These are phyloP conservation scores for Clinocottus analis DNA, from an alignment of 2,113 vertebrate species.

Conservation along the genomic window DNA sequence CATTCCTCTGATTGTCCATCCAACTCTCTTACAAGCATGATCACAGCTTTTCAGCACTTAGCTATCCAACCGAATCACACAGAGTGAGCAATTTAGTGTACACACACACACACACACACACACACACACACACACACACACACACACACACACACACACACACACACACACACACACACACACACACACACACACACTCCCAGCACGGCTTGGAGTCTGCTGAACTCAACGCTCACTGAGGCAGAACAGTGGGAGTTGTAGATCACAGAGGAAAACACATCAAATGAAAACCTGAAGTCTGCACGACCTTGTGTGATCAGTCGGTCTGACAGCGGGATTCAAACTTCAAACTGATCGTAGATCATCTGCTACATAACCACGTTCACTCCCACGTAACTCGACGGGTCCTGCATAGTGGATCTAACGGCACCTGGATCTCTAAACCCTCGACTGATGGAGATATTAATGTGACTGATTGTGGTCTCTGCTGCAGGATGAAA, in stretches of 20 bases:
- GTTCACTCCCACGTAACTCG: background rate
- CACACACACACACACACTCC: background rate
- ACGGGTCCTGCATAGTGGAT: background rate
- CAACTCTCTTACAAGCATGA: constrained; percentile 56
- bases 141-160: background rate
- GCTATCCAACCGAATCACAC: constrained; percentile 36
- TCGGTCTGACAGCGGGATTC: constrained; percentile 20
- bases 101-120: background rate
- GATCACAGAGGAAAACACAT: constrained; percentile 48
- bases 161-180: constrained; percentile 3
- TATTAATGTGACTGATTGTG: constrained; percentile 31
- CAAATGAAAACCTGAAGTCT: constrained; percentile 34
- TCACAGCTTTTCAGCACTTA: constrained; percentile 54
- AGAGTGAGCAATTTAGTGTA: constrained; percentile 34
- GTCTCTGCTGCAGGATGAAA: constrained; percentile 26
- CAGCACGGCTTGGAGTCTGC: constrained; percentile 8
- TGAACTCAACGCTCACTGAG: constrained; percentile 25
- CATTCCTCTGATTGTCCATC: constrained; percentile 46
- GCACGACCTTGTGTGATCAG: constrained; percentile 42
- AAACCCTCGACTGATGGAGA: constrained; percentile 12
- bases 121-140: background rate
- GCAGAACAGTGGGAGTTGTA: constrained; percentile 30
- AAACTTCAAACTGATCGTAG: constrained; percentile 9
- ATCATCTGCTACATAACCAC: constrained; percentile 7
- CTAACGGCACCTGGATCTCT: constrained; percentile 17